phyloP scores from a whole-genome alignment of 2,888 invertebrate species.

The Ceraclea dissimilis region DNA sequence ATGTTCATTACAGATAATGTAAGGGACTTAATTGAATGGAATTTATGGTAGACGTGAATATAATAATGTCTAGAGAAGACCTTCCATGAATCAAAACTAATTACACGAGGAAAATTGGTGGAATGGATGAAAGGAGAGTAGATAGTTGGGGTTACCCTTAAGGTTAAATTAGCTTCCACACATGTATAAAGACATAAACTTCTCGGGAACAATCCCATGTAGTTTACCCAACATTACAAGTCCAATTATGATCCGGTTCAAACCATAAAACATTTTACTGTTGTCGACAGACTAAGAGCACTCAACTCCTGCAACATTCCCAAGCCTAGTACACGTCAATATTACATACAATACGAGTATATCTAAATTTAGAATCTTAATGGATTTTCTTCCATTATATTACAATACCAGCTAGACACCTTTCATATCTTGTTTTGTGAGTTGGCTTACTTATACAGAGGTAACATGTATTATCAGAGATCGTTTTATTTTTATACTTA shows the following conservation, averaged over 20 bases:
- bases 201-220: background rate
- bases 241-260: background rate
- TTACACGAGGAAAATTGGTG: background rate
- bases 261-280: background rate
- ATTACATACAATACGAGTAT: no score
- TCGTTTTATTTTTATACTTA: no score
- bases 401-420: no score
- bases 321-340: no score
- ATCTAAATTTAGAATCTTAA: no score
- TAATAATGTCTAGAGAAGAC: background rate
- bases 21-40: no score
- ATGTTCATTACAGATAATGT: no score
- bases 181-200: background rate
- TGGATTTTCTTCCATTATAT: no score
- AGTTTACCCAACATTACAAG: background rate
- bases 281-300: background rate
- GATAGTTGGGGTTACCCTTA: background rate
- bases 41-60: background rate
- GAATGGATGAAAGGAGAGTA: background rate
- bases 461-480: no score
- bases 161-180: background rate
- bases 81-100: background rate
- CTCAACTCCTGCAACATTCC: no score
- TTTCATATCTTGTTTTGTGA: no score
- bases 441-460: no score